These are phyloP conservation scores for Folsomia manolachei DNA, from an alignment of 2,888 invertebrate genomes.

Conservation along the genomic window DNA sequence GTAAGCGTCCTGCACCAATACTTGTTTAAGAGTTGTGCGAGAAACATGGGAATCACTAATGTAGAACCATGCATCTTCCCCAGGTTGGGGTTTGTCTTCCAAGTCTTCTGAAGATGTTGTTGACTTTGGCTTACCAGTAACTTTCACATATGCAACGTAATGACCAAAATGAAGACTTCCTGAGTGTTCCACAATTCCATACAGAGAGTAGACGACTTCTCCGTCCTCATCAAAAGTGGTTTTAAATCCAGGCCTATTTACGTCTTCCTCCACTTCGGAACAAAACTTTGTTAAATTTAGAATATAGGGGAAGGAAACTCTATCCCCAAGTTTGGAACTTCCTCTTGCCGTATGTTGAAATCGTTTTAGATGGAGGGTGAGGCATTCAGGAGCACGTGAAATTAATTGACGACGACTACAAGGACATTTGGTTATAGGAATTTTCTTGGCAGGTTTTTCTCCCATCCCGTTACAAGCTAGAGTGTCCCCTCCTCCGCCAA, in stretches of 20 bases:
- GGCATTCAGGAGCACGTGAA: constrained; percentile 84
- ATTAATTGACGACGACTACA: constrained; percentile 70
- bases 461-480: too few relatives aligned
- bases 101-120: constrained; percentile 46
- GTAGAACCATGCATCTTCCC: constrained; percentile 84
- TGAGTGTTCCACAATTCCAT: constrained; percentile 92
- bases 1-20: constrained; percentile 85
- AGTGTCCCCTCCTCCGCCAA: background rate
- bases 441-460: constrained; percentile 54
- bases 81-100: constrained; percentile 57
- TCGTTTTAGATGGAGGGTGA: constrained; percentile 91
- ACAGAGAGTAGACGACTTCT: constrained; percentile 70
- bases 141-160: constrained; percentile 94
- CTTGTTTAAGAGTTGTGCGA: constrained; percentile 74
- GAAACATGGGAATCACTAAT: constrained; percentile 86
- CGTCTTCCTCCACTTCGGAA: constrained; percentile 62
- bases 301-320: constrained; percentile 80
- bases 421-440: constrained; percentile 76
- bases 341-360: constrained; percentile 75
- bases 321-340: constrained; percentile 78
- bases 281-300: constrained; percentile 90
- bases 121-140: constrained; percentile 52
- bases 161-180: constrained; percentile 86
- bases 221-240: constrained; percentile 43
- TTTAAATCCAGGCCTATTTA: constrained; percentile 12